These are phyloP conservation scores for Hemithea aestivaria DNA, from an alignment of 2,888 invertebrate genomes.

Conservation along the genomic window DNA sequence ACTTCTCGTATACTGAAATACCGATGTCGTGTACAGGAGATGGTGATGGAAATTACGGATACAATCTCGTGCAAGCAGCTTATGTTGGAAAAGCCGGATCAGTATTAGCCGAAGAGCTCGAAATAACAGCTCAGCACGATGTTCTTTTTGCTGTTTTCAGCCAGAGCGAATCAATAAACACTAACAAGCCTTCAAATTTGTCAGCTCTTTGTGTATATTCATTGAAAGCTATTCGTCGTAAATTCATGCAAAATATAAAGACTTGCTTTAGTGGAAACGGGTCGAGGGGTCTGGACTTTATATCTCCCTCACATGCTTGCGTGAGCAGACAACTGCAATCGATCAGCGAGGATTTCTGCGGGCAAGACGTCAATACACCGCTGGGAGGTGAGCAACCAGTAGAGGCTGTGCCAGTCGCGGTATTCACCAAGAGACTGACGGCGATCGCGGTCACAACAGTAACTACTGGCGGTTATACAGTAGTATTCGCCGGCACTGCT, in stretches of 20 bases:
- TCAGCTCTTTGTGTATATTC: constrained; percentile 97
- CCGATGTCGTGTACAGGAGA: constrained; percentile 94
- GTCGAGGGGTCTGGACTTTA: constrained; percentile 91
- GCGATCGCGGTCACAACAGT: constrained; percentile 96
- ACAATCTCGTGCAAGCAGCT: constrained; percentile 96
- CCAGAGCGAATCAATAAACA: constrained; percentile 86
- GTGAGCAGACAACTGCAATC: constrained; percentile 93
- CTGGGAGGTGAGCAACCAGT: constrained; percentile 95
- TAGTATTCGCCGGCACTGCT: constrained; percentile 96
- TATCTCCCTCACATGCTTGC: constrained; percentile 93
- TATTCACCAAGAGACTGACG: constrained; percentile 89
- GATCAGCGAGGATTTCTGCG: constrained; percentile 97
- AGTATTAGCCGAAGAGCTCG: constrained; percentile 92
- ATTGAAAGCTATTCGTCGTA: constrained; percentile 91
- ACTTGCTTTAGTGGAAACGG: constrained; percentile 96
- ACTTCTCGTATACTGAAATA: constrained; percentile 98
- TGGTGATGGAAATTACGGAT: constrained; percentile 84
- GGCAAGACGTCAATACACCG: constrained; percentile 97
- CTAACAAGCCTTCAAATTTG: constrained; percentile 83
- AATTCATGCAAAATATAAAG: constrained; percentile 98
- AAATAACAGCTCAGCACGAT: constrained; percentile 95
- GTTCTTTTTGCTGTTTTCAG: constrained; percentile 97
- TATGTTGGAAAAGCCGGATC: constrained; percentile 97
- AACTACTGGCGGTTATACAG: constrained; percentile 98
- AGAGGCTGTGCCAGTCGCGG: constrained; percentile 90